These are phyloP conservation scores for Geodia barretti DNA, from an alignment of 37 sponge, comb jelly and placozoan genomes.

Conservation along the genomic window DNA sequence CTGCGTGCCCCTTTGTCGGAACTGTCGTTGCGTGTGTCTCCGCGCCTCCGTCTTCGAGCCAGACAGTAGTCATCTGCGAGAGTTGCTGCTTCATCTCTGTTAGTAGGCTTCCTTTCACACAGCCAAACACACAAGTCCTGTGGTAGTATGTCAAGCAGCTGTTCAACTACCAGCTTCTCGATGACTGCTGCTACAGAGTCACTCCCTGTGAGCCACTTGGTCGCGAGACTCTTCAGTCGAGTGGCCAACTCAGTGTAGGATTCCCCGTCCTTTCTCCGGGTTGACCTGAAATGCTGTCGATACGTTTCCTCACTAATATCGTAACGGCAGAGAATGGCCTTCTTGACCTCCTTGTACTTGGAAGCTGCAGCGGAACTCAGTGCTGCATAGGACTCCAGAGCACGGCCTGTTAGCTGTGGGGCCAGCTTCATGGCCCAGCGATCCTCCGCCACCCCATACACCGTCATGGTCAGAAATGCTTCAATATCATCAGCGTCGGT, in stretches of 20 bases:
- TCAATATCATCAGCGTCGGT: no score
- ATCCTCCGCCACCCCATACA: no score
- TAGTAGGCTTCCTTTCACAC: constrained; percentile 21
- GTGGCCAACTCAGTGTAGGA: constrained; percentile 1
- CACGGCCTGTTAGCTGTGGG: no score
- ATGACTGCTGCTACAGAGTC: not conserved
- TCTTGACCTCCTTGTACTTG: constrained; percentile 14
- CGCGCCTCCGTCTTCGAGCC: no score
- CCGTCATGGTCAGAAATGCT: no score
- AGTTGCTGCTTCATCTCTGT: constrained; percentile 13
- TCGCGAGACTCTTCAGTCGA: not conserved
- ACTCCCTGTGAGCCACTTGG: not conserved
- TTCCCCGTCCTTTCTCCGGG: not conserved
- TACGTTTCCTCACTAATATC: constrained; percentile 6
- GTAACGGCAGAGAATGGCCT: no score
- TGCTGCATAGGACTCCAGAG: constrained; percentile 29
- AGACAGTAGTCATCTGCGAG: constrained; percentile 43
- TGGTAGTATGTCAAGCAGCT: constrained; percentile 9
- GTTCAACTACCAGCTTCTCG: constrained; percentile 1
- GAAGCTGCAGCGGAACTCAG: not conserved
- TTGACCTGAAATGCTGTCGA: constrained; percentile 4
- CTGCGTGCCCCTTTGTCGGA: no score
- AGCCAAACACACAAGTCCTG: constrained; percentile 33
- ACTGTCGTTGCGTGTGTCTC: no score
- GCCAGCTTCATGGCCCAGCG: no score